Base-by-base conservation (phyloP, 2,888 invertebrate genomes). In the Malthinus flaveolus region DNA sequence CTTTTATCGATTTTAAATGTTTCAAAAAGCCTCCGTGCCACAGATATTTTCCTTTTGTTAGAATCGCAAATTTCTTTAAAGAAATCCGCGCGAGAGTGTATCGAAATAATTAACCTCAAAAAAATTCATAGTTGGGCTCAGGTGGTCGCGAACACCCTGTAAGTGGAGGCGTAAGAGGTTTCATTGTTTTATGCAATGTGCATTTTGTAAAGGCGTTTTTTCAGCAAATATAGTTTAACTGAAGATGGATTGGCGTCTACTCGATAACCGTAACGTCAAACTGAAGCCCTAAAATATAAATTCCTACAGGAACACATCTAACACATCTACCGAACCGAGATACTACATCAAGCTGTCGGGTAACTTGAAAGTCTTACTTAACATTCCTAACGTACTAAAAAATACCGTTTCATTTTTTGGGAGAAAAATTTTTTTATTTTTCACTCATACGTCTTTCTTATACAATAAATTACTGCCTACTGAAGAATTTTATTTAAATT, bases 321-420 rank as follows among this genome's bases (percentile, higher is more conserved):
- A 56, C 60, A 58, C 50, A 55, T 63, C 61, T 61, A 72, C 70
- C 71, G 71, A 66, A 66, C 66, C 68, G 62, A 67, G 68, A 65
- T 67, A 69, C 70, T 72, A 71, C 67, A 72, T 72, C 72, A 72
- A 71, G 68, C 72, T 72, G 72, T 71, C 72, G 67, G 54, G 63
- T 66, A 72, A 68, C 66, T 68, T 66, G 59, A 67, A 71, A 68
- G 68, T 69, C 69, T 71, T 69, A 68, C 66, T 70, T 70, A 67
- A 66, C 63, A 70, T 71, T 70, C 70, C 54, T 53, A 54, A 54
- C 68, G 61, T 66, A 63, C 61, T 49, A 32, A 42, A 54, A 59
- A 62, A 62, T 60, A 62, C 49, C 56, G 57, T 62, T 60, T 62
- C 62, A 60, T 57, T 62, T 62, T 62, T 62, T 62, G 23, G 23